These are phyloP conservation scores for Sceliomorpha sp. DNA, from an alignment of 2,888 invertebrate genomes.

Conservation along the genomic window DNA sequence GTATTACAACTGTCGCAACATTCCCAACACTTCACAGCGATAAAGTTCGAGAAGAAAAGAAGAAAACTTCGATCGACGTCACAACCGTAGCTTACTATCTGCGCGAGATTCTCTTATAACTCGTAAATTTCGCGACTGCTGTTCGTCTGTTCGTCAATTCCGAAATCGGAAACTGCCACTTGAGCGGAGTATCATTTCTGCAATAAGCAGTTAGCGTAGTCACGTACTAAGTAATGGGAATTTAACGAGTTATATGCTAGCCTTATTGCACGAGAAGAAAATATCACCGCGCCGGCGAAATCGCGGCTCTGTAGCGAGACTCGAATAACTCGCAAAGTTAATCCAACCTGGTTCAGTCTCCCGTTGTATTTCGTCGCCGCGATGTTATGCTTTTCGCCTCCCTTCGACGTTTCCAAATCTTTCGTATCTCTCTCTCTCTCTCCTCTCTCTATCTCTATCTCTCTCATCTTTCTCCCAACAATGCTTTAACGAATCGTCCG, in stretches of 20 bases:
- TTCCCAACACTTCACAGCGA: too few species aligned
- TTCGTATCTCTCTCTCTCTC: too few species aligned
- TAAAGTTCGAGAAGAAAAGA: too few species aligned
- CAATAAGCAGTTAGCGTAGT: constrained; percentile 41
- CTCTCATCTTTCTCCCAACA: constrained; percentile 36
- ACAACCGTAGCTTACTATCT: too few species aligned
- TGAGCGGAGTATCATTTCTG: constrained; percentile 32
- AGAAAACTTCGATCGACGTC: too few species aligned
- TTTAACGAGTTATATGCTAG: constrained; percentile 28
- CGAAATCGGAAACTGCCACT: constrained; percentile 41
- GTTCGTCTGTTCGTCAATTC: constrained; percentile 28
- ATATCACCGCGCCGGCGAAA: constrained; percentile 17
- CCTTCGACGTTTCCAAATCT: constrained; percentile 13
- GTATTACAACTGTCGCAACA: too few species aligned
- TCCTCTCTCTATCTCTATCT: too few species aligned
- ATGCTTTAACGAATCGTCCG: constrained; percentile 42
- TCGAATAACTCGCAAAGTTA: constrained; percentile 3
- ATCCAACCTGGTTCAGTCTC: background rate
- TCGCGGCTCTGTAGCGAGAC: constrained; percentile 13
- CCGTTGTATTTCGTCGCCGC: constrained; percentile 18
- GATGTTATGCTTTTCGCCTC: constrained; percentile 1
- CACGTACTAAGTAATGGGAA: constrained; percentile 34
- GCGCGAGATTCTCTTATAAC: background rate
- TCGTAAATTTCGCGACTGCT: constrained; percentile 17
- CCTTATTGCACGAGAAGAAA: constrained; percentile 43